Percentiles rank a stretch among this genome's conserved stretches.
Evolutionary conservation across 2,888 invertebrate genomes (phyloP).

Genomic region (Molorchus minor): DNA sequence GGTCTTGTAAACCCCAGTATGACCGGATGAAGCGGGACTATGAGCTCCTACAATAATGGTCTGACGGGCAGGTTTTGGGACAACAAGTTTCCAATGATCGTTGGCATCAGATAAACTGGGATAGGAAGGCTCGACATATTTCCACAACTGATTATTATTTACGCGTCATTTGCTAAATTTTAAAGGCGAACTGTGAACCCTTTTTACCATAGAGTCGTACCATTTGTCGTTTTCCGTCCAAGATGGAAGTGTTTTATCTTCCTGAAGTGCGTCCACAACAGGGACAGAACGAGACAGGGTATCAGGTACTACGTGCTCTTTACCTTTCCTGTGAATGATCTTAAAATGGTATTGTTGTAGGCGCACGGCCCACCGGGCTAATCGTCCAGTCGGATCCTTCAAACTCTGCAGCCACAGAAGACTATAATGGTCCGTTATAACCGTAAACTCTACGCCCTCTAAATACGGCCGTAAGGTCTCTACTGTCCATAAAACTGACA

Average conservation of each 20-base stretch:
- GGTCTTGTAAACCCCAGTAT: constrained; percentile 25
- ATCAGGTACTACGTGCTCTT: constrained; percentile 5
- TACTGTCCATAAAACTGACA: neutral
- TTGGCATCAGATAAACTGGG: neutral
- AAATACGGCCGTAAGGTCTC: too few relatives aligned
- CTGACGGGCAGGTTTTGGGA: constrained; percentile 15
- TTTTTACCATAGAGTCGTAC: constrained; percentile 13
- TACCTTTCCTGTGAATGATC: neutral
- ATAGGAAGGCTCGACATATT: constrained; percentile 9
- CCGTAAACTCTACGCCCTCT: neutral
- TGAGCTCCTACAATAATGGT: constrained; percentile 10
- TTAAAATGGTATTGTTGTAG: neutral
- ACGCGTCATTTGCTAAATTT: constrained; percentile 22
- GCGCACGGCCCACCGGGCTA: neutral
- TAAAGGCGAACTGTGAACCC: constrained; percentile 8
- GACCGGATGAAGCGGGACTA: constrained; percentile 23
- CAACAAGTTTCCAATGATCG: constrained; percentile 23
- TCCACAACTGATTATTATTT: constrained; percentile 9
- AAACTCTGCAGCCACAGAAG: neutral
- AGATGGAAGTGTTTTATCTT: neutral
- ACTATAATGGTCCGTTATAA: neutral
- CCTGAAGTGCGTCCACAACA: constrained; percentile 11
- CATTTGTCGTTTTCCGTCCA: constrained; percentile 7
- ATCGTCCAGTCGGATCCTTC: neutral
- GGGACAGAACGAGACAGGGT: constrained; percentile 15